These are phyloP conservation scores for Malachius bipustulatus DNA, from an alignment of 2,888 invertebrate genomes.

Conservation along the genomic window DNA sequence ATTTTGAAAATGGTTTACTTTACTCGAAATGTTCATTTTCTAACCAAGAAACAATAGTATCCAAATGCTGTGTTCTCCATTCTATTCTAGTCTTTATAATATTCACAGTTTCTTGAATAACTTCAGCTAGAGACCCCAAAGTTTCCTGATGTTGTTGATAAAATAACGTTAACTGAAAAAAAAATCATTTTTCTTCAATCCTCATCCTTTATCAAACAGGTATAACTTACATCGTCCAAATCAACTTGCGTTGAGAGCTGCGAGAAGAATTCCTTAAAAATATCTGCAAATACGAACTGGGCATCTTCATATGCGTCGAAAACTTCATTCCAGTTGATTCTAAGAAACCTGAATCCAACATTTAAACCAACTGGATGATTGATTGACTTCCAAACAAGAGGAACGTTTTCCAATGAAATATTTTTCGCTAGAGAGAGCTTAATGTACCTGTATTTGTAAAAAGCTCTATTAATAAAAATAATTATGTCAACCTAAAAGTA, in stretches of 20 bases:
- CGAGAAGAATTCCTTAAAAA: constrained; percentile 32
- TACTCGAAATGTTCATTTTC: no score
- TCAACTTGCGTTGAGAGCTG: constrained; percentile 32
- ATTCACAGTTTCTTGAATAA: constrained; percentile 31
- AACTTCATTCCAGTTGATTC: constrained; percentile 32
- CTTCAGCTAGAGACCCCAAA: constrained; percentile 27
- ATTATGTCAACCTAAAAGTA: not conserved
- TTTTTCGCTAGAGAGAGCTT: constrained; percentile 29
- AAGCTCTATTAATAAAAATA: constrained; percentile 5
- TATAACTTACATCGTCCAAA: constrained; percentile 32
- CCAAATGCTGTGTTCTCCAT: constrained; percentile 30
- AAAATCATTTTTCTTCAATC: not conserved
- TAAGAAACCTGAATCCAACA: constrained; percentile 32
- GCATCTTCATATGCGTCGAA: constrained; percentile 29
- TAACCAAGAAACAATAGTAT: constrained; percentile 29
- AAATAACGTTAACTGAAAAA: constrained; percentile 31
- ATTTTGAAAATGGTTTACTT: no score
- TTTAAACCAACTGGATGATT: constrained; percentile 30
- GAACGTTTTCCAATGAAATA: constrained; percentile 30
- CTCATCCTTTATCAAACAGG: constrained; percentile 3
- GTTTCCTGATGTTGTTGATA: constrained; percentile 30
- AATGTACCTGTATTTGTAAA: constrained; percentile 28
- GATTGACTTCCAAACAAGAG: constrained; percentile 33
- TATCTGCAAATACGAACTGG: constrained; percentile 29
- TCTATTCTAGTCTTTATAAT: constrained; percentile 31